Percentiles rank a stretch among this genome's conserved stretches.
These are phyloP conservation scores for Petrolisthes cinctipes DNA, from an alignment of 2,888 invertebrate species.

Conservation along the genomic window DNA sequence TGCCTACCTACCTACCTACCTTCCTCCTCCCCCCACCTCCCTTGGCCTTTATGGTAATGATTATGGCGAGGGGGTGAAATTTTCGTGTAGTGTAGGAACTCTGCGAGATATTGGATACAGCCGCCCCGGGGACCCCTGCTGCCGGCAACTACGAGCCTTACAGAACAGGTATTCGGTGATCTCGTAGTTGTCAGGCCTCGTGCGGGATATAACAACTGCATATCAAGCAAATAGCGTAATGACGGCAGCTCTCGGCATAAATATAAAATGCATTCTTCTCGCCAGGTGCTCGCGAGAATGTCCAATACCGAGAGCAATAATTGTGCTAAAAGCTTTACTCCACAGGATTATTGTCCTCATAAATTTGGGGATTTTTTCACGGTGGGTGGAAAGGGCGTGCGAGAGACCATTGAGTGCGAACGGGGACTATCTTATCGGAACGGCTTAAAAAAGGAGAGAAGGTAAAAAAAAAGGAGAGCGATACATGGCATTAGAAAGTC, in stretches of 20 bases:
- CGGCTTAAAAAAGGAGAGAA: conserved; percentile 25
- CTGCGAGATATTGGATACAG: conserved; percentile 52
- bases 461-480: conserved; percentile 21
- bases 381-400: conserved; percentile 38
- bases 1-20: too few species aligned
- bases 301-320: conserved; percentile 53
- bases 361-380: conserved; percentile 40
- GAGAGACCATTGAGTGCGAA: conserved; percentile 45
- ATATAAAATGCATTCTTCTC: conserved; percentile 57
- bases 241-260: conserved; percentile 45
- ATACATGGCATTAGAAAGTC: conserved; percentile 39
- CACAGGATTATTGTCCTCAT: conserved; percentile 49
- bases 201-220: conserved; percentile 47
- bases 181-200: conserved; percentile 49
- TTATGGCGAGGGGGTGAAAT: conserved; percentile 47
- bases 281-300: conserved; percentile 51
- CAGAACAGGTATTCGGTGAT: conserved; percentile 51
- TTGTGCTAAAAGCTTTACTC: conserved; percentile 56
- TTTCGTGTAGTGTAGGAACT: conserved; percentile 39
- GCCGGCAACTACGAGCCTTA: conserved; percentile 43
- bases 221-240: conserved; percentile 55
- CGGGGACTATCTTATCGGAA: conserved; percentile 50
- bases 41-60: conserved; percentile 54
- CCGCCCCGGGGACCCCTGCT: conserved; percentile 24
- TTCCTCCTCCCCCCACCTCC: not conserved